Evolutionary conservation across 2,888 invertebrate genomes (phyloP), one percentile per base, ranked within the genome.

Genomic region (Amaurobius ferox): DNA sequence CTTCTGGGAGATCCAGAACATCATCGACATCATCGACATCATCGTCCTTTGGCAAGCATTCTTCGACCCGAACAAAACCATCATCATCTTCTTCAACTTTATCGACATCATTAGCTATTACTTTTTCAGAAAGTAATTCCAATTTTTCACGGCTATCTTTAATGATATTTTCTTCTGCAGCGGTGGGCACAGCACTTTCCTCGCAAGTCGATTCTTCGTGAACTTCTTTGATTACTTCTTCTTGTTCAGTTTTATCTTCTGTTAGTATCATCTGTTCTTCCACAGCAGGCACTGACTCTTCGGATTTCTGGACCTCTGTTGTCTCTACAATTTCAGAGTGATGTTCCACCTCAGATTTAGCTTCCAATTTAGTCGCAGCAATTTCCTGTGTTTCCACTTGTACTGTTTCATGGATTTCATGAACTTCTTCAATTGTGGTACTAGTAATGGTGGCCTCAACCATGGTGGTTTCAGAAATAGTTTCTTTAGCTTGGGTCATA

Each of bases 41-140:
- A 39, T 85, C 77, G 11, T 48, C 77, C 19, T 77, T 70, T 23
- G 83, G 83, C 35, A 85, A 28, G 19, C 83, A 85, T 40, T 85
- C 83, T 23, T 70, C 83, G 5, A 85, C 19, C 0, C 64, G 62
- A 16, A 85, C 77, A 39, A 85, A 85, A 7, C 83, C 83, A 39
- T 85, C 83, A 7, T 44, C 76, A 28, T 83, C 81, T 29, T 78
- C 77, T 19, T 68, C 61, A 7, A 13, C 32, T 28, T 72, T 32
- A 28, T 7, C 16, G 5, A 66, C 32, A 19, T 66, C 66, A 13
- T 13, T 26, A 32, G 7, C 13, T n/a, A n/a, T 32, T 9, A 66
- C 23, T 35, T 66, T 30, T 0, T 30, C 66, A 7, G 32, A 35
- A 6, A 35, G 13, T n/a, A 23, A 66, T 19, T 30, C 32, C n/a